Evolutionary conservation across 1,140 invertebrate species (phyloP), one percentile per base, ranked within the genome.

Genomic region (Caerostris darwini): DNA sequence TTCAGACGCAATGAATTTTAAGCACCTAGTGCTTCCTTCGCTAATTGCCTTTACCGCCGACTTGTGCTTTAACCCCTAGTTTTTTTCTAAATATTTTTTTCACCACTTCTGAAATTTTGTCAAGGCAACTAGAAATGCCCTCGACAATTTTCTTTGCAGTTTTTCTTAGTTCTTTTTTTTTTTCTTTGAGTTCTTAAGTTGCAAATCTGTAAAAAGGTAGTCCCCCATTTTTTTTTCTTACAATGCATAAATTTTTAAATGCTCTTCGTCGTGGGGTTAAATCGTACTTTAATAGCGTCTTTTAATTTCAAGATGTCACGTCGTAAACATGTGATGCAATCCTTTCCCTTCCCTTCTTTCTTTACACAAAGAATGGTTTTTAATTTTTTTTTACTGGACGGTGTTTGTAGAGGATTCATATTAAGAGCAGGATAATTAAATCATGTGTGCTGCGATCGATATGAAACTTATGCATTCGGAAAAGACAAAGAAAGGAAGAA

Each of bases 1-100:
- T 57, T 56, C 86, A 57, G 61, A 91, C 58, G 90, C 67, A 82
- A 81, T 91, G 90, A 91, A 91, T 91, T 91, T 91, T 91, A 53
- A 91, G 90, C 71, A 34, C 71, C 71, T 34, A 12, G 34, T 77
- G 8, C 90, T 34, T 82, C 57, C 77, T 17, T 58, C 56, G 82
- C 77, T 91, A 91, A 91, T 91, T 91, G 90, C 77, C 71, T 54
- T 91, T 91, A 14, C 56, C 58, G 54, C 57, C 83, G 83, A 85
- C 19, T 56, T 17, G 7, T 7, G n/a, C 54, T 85, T 59, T 34
- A n/a, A 59, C 54, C 56, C n/a, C 34, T 57, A 34, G 34, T 34
- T 34, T 34, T 34, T 34, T 34, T 1, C 2, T 34, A 34, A 34
- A 34, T 34, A 34, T 77, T 77, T 34, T 77, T 77, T n/a, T n/a